Evolutionary conservation across 2,113 vertebrate genomes (phyloP).

Genomic region (Brachirus orientalis): DNA sequence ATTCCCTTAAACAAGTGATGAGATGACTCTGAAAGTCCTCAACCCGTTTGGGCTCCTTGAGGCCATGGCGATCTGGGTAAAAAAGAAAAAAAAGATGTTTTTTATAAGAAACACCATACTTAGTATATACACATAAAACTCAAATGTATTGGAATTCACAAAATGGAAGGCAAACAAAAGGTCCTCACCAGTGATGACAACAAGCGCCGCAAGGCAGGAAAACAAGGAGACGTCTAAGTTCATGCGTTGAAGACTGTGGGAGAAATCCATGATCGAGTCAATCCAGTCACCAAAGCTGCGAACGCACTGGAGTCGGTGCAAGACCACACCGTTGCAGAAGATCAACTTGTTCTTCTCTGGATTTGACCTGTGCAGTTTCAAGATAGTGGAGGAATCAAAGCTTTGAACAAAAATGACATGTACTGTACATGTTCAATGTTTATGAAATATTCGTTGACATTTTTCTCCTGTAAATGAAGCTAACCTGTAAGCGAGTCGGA

Average conservation of each 20-base stretch:
- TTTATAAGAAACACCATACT: constrained; percentile 29
- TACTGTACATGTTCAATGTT: too few relatives aligned
- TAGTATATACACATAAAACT: neutral
- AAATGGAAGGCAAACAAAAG: constrained; percentile 8
- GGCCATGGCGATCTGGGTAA: constrained; percentile 88
- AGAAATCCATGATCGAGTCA: constrained; percentile 92
- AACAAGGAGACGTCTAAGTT: constrained; percentile 89
- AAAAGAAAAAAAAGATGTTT: neutral
- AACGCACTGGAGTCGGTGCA: constrained; percentile 90
- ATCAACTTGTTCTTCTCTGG: constrained; percentile 90
- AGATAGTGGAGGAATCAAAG: neutral
- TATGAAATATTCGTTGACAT: neutral
- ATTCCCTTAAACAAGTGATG: constrained; percentile 90
- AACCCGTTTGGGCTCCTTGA: constrained; percentile 89
- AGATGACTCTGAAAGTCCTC: constrained; percentile 94
- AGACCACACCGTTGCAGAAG: constrained; percentile 91
- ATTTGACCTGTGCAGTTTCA: constrained; percentile 83
- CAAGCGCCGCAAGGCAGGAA: constrained; percentile 89
- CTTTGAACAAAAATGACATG: neutral
- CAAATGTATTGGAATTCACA: neutral
- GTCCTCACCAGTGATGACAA: constrained; percentile 89
- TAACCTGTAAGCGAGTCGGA: constrained; percentile 92
- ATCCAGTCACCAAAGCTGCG: constrained; percentile 93
- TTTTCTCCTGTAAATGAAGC: neutral
- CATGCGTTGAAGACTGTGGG: constrained; percentile 89